phyloP scores from a whole-genome alignment of 2,113 vertebrate species.

The Eulemur rufifrons region DNA sequence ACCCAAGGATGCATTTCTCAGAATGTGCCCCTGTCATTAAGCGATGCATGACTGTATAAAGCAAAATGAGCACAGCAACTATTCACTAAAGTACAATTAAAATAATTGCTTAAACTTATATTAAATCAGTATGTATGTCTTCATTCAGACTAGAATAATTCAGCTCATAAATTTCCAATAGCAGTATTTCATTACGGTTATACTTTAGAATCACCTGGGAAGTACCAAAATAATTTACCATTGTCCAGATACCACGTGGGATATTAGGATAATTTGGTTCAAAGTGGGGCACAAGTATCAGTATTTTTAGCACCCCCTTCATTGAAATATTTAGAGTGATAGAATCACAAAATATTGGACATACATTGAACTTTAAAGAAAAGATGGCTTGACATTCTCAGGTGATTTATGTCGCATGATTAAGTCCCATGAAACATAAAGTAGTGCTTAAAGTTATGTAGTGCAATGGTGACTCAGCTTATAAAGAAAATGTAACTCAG shows the following conservation, averaged over 20 bases:
- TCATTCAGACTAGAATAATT: not conserved
- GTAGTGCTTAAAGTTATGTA: not conserved
- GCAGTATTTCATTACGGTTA: not conserved
- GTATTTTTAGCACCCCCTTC: not conserved
- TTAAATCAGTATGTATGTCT: not conserved
- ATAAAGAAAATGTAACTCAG: not conserved
- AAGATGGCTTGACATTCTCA: not conserved
- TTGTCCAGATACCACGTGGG: not conserved
- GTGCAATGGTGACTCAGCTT: not conserved
- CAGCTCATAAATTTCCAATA: not conserved
- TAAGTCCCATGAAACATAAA: not conserved
- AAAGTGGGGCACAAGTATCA: rapidly evolving
- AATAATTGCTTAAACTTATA: conserved; percentile 22
- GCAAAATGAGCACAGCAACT: conserved; percentile 13
- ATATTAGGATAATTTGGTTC: not conserved
- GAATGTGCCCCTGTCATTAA: not conserved
- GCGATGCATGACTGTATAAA: not conserved
- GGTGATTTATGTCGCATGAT: not conserved
- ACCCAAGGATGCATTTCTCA: not conserved
- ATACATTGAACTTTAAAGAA: not conserved
- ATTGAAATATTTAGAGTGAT: not conserved
- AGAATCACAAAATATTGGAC: not conserved
- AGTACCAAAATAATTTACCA: not conserved
- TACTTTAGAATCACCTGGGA: not conserved
- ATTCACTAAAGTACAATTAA: not conserved